These are phyloP conservation scores for Melanotaenia duboulayi DNA, from an alignment of 2,113 vertebrate genomes.

Conservation along the genomic window DNA sequence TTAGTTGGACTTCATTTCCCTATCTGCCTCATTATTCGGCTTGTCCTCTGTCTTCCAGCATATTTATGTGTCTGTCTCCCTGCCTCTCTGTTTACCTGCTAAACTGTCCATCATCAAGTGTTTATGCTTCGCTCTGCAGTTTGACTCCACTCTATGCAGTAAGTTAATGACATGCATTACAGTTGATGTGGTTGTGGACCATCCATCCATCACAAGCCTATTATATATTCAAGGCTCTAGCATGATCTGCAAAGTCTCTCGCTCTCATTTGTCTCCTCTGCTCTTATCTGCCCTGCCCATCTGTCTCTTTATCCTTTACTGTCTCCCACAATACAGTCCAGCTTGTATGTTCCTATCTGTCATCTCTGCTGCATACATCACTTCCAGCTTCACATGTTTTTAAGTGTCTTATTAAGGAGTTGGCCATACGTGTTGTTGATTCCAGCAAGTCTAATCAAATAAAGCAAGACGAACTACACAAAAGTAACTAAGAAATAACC, in stretches of 20 bases:
- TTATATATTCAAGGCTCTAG: slow-evolving; percentile 59
- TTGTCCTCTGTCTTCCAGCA: slow-evolving; percentile 27
- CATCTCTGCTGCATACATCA: background rate
- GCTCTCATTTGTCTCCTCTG: slow-evolving; percentile 9
- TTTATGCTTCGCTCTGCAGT: slow-evolving; percentile 54
- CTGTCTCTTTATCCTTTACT: slow-evolving; percentile 25
- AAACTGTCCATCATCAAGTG: slow-evolving; percentile 60
- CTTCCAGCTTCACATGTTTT: too few relatives aligned
- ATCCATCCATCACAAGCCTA: slow-evolving; percentile 62
- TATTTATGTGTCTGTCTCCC: slow-evolving; percentile 45
- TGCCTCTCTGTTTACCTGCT: slow-evolving; percentile 45
- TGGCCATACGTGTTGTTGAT: background rate
- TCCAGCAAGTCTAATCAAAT: background rate
- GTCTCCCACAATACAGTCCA: background rate
- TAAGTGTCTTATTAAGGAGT: background rate
- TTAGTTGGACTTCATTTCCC: slow-evolving; percentile 35
- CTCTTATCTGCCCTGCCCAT: background rate
- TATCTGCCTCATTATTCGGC: slow-evolving; percentile 33
- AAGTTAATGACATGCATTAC: slow-evolving; percentile 62
- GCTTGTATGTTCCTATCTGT: slow-evolving; percentile 6
- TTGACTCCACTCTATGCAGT: slow-evolving; percentile 54
- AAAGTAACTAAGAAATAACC: too few relatives aligned
- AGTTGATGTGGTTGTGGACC: slow-evolving; percentile 51
- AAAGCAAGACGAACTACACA: too few relatives aligned
- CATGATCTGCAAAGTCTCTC: slow-evolving; percentile 41